These are phyloP conservation scores for Cryptus viduatorius DNA, from an alignment of 2,888 invertebrate species.

Conservation along the genomic window DNA sequence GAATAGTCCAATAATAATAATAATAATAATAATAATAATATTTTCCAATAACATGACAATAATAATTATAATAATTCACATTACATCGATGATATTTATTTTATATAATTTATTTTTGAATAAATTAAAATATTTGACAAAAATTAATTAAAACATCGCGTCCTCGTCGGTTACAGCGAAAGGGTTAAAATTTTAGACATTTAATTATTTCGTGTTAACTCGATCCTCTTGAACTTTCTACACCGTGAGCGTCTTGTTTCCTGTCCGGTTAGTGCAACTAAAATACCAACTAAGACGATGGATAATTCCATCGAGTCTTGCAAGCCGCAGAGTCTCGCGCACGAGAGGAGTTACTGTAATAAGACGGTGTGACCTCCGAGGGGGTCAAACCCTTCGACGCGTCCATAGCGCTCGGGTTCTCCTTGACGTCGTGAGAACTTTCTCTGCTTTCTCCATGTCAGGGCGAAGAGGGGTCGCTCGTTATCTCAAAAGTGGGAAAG, in stretches of 20 bases:
- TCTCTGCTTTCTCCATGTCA: conserved; percentile 65
- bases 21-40: too few relatives aligned
- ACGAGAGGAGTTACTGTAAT: conserved; percentile 43
- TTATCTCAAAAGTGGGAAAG: conserved; percentile 40
- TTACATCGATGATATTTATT: too few relatives aligned
- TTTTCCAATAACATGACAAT: too few relatives aligned
- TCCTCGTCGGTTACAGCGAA: neutral
- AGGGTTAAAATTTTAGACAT: neutral
- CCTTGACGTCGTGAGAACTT: conserved; percentile 59
- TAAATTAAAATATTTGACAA: neutral
- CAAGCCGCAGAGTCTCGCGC: conserved; percentile 5
- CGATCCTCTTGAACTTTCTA: neutral
- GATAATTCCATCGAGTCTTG: conserved; percentile 38
- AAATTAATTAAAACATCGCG: neutral
- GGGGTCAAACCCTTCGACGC: conserved; percentile 65
- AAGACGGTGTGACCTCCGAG: conserved; percentile 51
- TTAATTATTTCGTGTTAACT: neutral
- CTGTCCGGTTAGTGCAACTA: conserved; percentile 1
- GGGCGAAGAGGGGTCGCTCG: conserved; percentile 34
- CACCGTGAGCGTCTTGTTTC: neutral
- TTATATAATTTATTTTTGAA: neutral
- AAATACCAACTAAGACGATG: conserved; percentile 48
- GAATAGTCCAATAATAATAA: too few relatives aligned
- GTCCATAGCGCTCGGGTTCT: conserved; percentile 9
- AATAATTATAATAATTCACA: too few relatives aligned